Conservation (phyloP, 1,140 invertebrate genomes). For the Gonatopus flavifemur region DNA sequence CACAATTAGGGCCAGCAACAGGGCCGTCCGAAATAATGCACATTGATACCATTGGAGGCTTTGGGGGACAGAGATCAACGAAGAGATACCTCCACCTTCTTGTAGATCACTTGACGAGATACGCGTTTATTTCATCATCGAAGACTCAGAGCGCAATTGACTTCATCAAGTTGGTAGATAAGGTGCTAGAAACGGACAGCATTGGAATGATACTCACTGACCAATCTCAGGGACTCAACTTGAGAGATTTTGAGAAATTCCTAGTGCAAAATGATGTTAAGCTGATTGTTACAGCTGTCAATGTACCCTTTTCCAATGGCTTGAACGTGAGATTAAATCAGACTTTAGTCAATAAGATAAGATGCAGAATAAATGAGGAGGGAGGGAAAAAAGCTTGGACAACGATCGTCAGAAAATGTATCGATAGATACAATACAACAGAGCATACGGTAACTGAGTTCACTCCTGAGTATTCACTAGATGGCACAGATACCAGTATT, state of each 20-base stretch:
- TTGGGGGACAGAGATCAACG: no score
- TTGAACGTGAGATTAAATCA: slow-evolving; percentile 29
- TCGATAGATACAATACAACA: slow-evolving; percentile 46
- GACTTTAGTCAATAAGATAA: neutral
- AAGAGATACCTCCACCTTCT: neutral
- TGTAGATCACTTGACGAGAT: slow-evolving; percentile 39
- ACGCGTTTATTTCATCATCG: slow-evolving; percentile 38
- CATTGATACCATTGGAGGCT: slow-evolving; percentile 36
- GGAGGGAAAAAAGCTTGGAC: slow-evolving; percentile 34
- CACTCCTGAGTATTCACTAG: slow-evolving; percentile 37
- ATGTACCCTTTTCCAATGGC: no score
- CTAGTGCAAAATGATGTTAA: slow-evolving; percentile 28
- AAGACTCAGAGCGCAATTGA: slow-evolving; percentile 36
- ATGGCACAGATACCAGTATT: slow-evolving; percentile 34
- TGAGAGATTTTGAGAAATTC: slow-evolving; percentile 39
- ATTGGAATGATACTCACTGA: slow-evolving; percentile 36
- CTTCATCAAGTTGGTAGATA: slow-evolving; percentile 32
- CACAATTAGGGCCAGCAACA: slow-evolving; percentile 40
- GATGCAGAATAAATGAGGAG: slow-evolving; percentile 42
- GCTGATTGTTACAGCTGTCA: slow-evolving; percentile 41
- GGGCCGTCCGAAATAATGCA: slow-evolving; percentile 42
- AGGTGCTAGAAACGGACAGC: neutral
- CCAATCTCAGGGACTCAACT: slow-evolving; percentile 43
- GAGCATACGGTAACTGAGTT: slow-evolving; percentile 39
- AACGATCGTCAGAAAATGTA: slow-evolving; percentile 40